Conservation (phyloP, 2,797 vertebrate species). For the Perodicticus potto region DNA sequence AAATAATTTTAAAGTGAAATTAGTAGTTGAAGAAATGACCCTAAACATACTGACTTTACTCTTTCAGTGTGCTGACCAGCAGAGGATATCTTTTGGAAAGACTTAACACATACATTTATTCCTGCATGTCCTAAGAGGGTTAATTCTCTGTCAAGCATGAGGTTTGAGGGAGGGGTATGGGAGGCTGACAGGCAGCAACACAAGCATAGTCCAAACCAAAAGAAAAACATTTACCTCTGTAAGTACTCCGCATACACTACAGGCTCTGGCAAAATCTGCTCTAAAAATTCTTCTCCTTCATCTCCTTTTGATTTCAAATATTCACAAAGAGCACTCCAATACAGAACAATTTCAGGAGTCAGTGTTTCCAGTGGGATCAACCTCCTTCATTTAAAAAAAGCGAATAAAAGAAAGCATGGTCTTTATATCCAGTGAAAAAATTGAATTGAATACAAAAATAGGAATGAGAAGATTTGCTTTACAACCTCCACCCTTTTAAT, state of each 20-base stretch:
- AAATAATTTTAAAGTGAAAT: constrained; percentile 52
- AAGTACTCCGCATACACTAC: constrained; percentile 94
- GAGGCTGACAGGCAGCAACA: background rate
- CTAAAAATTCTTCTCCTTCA: constrained; percentile 94
- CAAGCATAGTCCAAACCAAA: constrained; percentile 31
- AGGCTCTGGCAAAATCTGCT: constrained; percentile 94
- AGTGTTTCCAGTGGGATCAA: constrained; percentile 92
- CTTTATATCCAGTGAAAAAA: constrained; percentile 54
- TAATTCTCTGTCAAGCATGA: background rate
- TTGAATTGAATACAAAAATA: background rate
- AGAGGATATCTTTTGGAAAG: constrained; percentile 47
- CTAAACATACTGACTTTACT: background rate
- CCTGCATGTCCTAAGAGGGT: background rate
- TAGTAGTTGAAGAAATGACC: constrained; percentile 14
- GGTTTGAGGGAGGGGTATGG: background rate
- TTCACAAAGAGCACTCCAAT: constrained; percentile 95
- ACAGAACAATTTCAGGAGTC: constrained; percentile 94
- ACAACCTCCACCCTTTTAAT: constrained; percentile 45
- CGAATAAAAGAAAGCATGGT: constrained; percentile 43
- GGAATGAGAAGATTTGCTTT: constrained; percentile 27
- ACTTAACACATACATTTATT: background rate
- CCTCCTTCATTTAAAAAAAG: constrained; percentile 87
- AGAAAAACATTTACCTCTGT: constrained; percentile 89
- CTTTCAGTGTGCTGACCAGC: background rate
- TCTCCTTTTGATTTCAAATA: constrained; percentile 94